phyloP scores from a whole-genome alignment of 2,113 vertebrate genomes.

The Sebastes fasciatus region DNA sequence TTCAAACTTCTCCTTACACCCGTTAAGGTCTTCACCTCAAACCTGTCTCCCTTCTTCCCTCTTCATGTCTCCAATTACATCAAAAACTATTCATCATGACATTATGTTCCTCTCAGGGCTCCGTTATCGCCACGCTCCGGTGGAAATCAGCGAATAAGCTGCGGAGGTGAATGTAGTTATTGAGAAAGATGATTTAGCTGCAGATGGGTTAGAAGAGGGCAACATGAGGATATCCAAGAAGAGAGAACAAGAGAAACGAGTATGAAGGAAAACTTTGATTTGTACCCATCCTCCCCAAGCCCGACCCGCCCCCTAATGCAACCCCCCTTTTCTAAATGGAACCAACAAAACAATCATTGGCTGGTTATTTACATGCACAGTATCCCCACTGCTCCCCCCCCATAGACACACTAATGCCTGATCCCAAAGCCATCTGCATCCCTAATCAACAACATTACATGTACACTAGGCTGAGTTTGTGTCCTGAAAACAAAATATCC shows the following conservation, averaged over 20 bases:
- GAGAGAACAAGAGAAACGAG: slow-evolving; percentile 64
- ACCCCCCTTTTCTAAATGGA: slow-evolving; percentile 59
- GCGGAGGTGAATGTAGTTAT: slow-evolving; percentile 5
- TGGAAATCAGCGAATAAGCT: slow-evolving; percentile 25
- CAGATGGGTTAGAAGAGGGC: slow-evolving; percentile 10
- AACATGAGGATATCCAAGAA: slow-evolving; percentile 31
- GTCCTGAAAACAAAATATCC: slow-evolving; percentile 40
- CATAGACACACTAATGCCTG: slow-evolving; percentile 72
- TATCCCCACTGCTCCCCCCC: slow-evolving; percentile 51
- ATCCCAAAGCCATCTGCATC: slow-evolving; percentile 77
- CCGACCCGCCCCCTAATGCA: slow-evolving; percentile 52
- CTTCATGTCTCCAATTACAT: slow-evolving; percentile 19
- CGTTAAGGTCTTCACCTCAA: slow-evolving; percentile 52
- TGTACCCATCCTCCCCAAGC: slow-evolving; percentile 16
- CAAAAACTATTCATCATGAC: slow-evolving; percentile 31
- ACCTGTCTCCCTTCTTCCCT: slow-evolving; percentile 51
- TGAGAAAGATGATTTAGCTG: slow-evolving; percentile 18
- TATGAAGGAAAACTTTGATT: slow-evolving; percentile 57
- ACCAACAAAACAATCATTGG: slow-evolving; percentile 81
- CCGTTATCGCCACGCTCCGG: slow-evolving; percentile 17
- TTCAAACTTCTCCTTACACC: slow-evolving; percentile 74
- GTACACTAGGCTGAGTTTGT: slow-evolving; percentile 21
- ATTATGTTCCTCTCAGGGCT: slow-evolving; percentile 13
- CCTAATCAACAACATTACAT: slow-evolving; percentile 29
- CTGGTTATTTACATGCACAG: slow-evolving; percentile 84